Evolutionary conservation across 2,888 invertebrate species (phyloP), one percentile per base, ranked within the genome.

Genomic region (Pharmacophagus antenor): DNA sequence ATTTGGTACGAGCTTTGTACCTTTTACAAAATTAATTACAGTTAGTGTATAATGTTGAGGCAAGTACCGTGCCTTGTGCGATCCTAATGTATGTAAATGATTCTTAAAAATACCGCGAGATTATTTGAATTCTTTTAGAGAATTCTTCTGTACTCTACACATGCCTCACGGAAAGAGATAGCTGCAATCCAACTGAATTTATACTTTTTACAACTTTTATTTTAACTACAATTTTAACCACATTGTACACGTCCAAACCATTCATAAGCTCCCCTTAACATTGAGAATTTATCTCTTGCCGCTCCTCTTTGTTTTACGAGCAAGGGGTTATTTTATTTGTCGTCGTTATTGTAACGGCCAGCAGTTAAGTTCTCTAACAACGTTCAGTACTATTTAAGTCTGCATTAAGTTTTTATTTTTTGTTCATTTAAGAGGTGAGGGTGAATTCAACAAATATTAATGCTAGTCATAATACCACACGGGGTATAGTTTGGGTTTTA

Each of bases 291-390:
- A 56, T 37, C 49, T 49, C 56, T 37, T 5, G 17, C 37, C 23
- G 56, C 31, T 56, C 31, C 37, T 31, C 49, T 56, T 49, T 56
- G 56, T 56, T 56, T 56, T 56, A 49, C 56, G 49, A 49, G 23
- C 18, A 22, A 25, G 37, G 22, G 18, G 37, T 49, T 56, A 41
- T 41, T 49, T 56, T 49, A 49, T 56, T 49, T 48, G 56, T 47
- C 20, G 27, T 48, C 37, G 31, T 49, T 37, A 56, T 42, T 56
- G 22, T 56, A 17, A 49, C 48, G 18, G 54, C 23, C 22, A 27
- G 31, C 48, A 18, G 18, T 49, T 56, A 23, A 48, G 31, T 54
- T 46, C 17, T 48, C 12, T 47, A 21, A 2, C 3, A 10, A 15
- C 15, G 22, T 47, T 47, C 5, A 47, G 46, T 47, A 7, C 46